Evolutionary conservation across 2,888 invertebrate genomes (phyloP), one percentile per base, ranked within the genome.

Genomic region (Gasteruption jaculator): DNA sequence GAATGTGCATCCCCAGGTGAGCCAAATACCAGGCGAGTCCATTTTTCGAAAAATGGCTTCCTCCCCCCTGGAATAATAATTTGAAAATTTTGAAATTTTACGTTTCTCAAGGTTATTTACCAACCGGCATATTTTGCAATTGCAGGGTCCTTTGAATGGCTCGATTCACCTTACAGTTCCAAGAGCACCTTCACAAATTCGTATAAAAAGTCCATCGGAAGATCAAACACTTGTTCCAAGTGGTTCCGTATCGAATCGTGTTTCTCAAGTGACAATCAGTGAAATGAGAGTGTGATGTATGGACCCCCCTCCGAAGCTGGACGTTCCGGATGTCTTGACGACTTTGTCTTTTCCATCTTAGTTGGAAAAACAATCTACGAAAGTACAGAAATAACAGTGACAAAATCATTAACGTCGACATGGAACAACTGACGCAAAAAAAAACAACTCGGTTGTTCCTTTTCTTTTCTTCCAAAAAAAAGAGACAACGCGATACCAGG

Each of bases 201-300:
- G 77, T 51, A 70, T 75, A 8, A 77, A 75, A 57, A 77, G 76
- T 53, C 76, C 78, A 5, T 75, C 75, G n/a, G 76, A 79, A 57
- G 76, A 73, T 40, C 79, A 78, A 55, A 77, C 78, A 4, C 65
- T 78, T 41, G 66, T 78, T 48, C 68, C 68, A 41, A 60, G 63
- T 20, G 68, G 70, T 24, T 73, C 73, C 43, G 76, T 78, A 45
- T 74, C 75, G 45, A 76, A 81, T 62, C 77, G 77, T 67, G 81
- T 86, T 69, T 86, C 86, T 36, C 85, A 87, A 68, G 88, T 88
- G 53, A 86, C 87, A 48, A 88, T 89, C 74, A 87, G 86, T 71
- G 90, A 90, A 75, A 90, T 90, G 89, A 78, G 89, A 73, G 90
- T 90, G 82, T 90, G 89, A 90, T 86, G 63, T 58, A 61, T 60